Conservation (phyloP, 1,140 invertebrate genomes). For the Zaprionus kolodkinae region DNA sequence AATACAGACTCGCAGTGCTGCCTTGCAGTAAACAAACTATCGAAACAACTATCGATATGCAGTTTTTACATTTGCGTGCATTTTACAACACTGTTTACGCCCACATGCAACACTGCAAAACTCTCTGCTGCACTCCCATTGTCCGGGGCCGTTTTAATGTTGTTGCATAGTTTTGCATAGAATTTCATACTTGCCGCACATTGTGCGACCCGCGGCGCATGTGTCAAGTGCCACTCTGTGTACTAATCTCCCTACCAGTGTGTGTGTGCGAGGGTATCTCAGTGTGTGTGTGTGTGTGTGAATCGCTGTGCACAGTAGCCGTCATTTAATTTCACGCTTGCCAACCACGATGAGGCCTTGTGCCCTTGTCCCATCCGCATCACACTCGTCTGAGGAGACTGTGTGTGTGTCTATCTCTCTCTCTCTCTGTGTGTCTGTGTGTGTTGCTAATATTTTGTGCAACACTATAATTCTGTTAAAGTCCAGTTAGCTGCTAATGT, state of each 20-base stretch:
- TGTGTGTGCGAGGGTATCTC: constrained; percentile 7
- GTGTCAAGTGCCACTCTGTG: constrained; percentile 29
- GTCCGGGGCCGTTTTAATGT: neutral
- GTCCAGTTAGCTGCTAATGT: constrained; percentile 66
- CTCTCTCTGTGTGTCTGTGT: neutral
- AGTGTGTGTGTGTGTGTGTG: constrained; percentile 15
- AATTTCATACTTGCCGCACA: constrained; percentile 26
- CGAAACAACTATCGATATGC: neutral
- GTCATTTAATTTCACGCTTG: constrained; percentile 62
- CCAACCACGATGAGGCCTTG: constrained; percentile 28
- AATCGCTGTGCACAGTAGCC: constrained; percentile 39
- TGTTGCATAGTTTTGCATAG: constrained; percentile 10
- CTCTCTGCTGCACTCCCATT: neutral
- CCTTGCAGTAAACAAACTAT: neutral
- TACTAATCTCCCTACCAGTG: neutral
- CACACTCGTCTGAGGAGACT: neutral
- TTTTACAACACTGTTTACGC: too few species aligned
- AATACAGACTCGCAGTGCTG: neutral
- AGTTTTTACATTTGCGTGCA: neutral
- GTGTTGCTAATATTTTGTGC: constrained; percentile 45
- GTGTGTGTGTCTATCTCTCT: neutral
- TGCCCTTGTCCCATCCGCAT: neutral
- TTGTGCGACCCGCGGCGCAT: constrained; percentile 30
- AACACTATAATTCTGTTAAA: constrained; percentile 55
- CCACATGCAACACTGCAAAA: too few species aligned